Base-by-base conservation (phyloP, 1,140 invertebrate species). In the Cyclargus thomasi region DNA sequence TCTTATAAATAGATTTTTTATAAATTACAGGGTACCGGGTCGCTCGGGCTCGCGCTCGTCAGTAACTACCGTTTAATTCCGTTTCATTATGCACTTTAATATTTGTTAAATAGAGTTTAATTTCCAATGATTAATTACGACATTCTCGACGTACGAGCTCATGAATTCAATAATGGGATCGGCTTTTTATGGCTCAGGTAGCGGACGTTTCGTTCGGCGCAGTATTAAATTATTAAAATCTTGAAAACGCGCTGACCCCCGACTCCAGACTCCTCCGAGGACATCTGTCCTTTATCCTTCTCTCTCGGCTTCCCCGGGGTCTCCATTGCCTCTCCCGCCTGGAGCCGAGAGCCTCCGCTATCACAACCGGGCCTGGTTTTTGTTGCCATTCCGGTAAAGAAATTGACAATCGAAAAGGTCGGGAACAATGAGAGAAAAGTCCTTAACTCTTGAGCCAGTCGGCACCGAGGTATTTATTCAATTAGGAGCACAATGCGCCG, bases 1-100 rank as follows among this genome's bases (percentile, higher is more conserved):
- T 83, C 85, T 84, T 85, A 89, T 89, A 89, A 87, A 89, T 87
- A 87, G 84, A 87, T 86, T 89, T 88, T 88, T 87, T 88, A 86
- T 83, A 89, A 89, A 89, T 89, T 89, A 89, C 80, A 87, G 86
- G 86, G 82, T 89, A 86, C 83, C 79, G 72, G 73, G 64, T 65
- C 22, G 63, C 62, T 65, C 67, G 70, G 73, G 72, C 67, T 69
- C 74, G 69, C 73, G 70, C 74, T 69, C 65, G 35, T 72, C 65
- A 70, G 70, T 80, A 85, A 84, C 73, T 70, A 63, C 65, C 69
- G 53, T 21, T 71, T 72, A 71, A 72, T 63, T 69, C 74, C 70
- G 72, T 70, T 66, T 76, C 62, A 80, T 80, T 80, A 77, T 82
- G 74, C 67, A 71, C 83, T 82, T 79, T 81, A 84, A 82, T 78